Conservation (phyloP, 2,113 vertebrate genomes). For the Atlantisia rogersi region DNA sequence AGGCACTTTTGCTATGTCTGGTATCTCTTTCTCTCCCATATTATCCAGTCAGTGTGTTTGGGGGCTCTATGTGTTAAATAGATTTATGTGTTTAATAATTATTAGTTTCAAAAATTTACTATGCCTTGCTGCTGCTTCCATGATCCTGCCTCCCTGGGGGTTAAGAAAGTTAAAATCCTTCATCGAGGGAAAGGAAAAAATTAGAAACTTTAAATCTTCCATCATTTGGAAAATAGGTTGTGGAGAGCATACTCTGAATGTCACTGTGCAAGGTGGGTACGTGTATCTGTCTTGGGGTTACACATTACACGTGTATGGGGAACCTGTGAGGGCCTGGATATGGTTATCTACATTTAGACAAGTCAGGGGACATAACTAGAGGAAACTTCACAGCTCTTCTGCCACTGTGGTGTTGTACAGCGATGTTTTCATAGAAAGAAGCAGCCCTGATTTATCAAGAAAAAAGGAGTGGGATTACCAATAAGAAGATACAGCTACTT, state of each 20-base stretch:
- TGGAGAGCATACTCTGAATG: background rate
- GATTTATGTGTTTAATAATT: conserved; percentile 70
- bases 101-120: conserved; percentile 59
- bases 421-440: background rate
- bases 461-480: background rate
- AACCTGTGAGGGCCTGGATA: background rate
- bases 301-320: background rate
- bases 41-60: conserved; percentile 14
- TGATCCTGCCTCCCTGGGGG: background rate
- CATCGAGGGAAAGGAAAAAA: conserved; percentile 29
- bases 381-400: background rate
- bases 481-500: background rate
- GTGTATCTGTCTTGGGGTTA: background rate
- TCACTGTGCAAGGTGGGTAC: background rate
- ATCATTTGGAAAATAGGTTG: conserved; percentile 8
- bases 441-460: background rate
- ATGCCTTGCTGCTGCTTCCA: conserved; percentile 9
- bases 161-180: conserved; percentile 43
- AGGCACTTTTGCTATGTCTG: background rate
- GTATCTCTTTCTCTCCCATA: background rate
- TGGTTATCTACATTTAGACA: background rate
- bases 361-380: background rate
- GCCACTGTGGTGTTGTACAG: background rate
- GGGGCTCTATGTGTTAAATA: conserved; percentile 7
- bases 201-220: conserved; percentile 54